Base-by-base conservation (phyloP, 2,113 vertebrate species). In the Pandion haliaetus region DNA sequence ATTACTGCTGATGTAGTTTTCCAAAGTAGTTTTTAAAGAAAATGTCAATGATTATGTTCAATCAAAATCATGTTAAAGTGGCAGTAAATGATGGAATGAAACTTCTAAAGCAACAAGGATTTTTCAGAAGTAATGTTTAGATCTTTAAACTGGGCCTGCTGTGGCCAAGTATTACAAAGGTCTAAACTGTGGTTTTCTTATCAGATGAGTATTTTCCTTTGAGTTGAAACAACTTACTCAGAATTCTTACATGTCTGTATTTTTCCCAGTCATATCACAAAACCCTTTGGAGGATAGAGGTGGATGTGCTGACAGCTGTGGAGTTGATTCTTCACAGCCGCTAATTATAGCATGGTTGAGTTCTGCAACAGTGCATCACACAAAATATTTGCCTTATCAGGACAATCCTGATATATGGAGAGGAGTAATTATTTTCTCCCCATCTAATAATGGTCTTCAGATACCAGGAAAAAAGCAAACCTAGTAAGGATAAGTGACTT, bases 271-370 rank as follows among this genome's bases (percentile, higher is more conserved):
- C 14, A 4, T 88, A 83, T 71, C 87, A 76, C 38, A 86, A 66
- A 44, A 16, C 29, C 58, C 52, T 88, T 79, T 94, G 73, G 74
- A 96, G 86, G 70, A 71, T 67, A 82, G 57, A 88, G 91, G 57
- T 87, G 79, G 49, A 78, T 95, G 67, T 94, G 82, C 87, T 94
- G 90, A 89, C 82, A 97, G 65, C 69, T 95, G 89, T 93, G 63
- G 71, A 86, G 67, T 31, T 81, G 63, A 73, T 78, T 87, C 44
- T 91, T 93, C 82, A 58, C 16, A 17, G 55, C 36, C 1, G 1
- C 86, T 96, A 94, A 91, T 90, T 96, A 85, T 91, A 96, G 91
- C 74, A 47, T 11, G 40, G 45, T 34, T 72, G 49, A 81, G 31
- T 77, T 94, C 76, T 76, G 47, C 70, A 82, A 21, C 28, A 76